Evolutionary conservation across 1,140 invertebrate genomes (phyloP), one percentile per base, ranked within the genome.

Genomic region (Chelonus insularis): DNA sequence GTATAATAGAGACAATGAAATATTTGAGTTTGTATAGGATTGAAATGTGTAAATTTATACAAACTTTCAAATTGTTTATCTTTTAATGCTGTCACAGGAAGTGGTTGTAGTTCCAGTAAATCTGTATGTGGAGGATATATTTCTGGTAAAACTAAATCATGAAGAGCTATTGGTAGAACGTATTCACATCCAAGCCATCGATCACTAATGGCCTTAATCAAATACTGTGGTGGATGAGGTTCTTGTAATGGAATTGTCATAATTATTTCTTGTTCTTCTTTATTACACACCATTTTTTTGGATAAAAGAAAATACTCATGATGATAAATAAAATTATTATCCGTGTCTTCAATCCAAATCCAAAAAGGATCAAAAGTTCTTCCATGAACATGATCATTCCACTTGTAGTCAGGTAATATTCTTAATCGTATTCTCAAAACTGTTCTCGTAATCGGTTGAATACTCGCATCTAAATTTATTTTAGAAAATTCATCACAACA

Each of bases 21-120:
- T 39, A 99, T 92, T 83, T 99, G 98, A 4, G 97, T 99, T 81
- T 99, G 98, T 71, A 99, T 96, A 1, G 97, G 95, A 84, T 99
- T 99, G 80, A 99, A 99, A 78, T 98, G 95, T 0, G 88, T 87
- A 78, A 99, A 99, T 14, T 84, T 88, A 82, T 97, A 99, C 1
- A 99, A 77, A 29, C 84, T 83, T 78, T 98, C 89, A 70, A 90
- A 93, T 2, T 83, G 70, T 0, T 84, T 73, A 70, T 97, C 89
- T 57, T 93, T 88, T 12, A 99, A 80, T 0, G 89, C 92, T 52
- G 86, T 88, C 4, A 96, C 84, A 21, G 97, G 92, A 34, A 99
- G 77, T 0, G 97, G 98, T 63, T 94, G 89, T 8, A 99, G 80
- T 73, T 95, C 91, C 37, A 99, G 77, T 4, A 99, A 82, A 78